Conservation (phyloP, 1,140 invertebrate genomes). For the Calosoma granatense region DNA sequence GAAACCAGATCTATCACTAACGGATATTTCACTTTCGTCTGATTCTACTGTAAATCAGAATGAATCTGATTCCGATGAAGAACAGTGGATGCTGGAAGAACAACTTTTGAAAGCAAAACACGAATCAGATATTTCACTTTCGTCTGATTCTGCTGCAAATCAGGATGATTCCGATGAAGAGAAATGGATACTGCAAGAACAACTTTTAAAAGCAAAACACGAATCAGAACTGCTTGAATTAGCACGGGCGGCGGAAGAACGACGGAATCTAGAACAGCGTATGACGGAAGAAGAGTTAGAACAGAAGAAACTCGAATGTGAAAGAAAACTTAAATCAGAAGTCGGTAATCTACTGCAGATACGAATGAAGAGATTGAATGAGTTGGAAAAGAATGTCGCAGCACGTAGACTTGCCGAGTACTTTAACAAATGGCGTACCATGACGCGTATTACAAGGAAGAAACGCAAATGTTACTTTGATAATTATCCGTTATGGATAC, state of each 20-base stretch:
- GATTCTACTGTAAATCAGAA: too few relatives aligned
- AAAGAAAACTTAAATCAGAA: conserved; percentile 19
- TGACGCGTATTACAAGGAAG: conserved; percentile 22
- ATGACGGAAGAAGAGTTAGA: conserved; percentile 13
- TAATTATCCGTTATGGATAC: conserved; percentile 48
- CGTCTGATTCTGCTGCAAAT: too few relatives aligned
- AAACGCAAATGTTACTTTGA: conserved; percentile 40
- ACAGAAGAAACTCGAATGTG: conserved; percentile 16
- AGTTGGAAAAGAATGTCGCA: conserved; percentile 37
- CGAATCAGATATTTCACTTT: too few relatives aligned
- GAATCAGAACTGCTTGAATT: too few relatives aligned
- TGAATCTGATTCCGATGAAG: too few relatives aligned
- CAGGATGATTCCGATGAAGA: too few relatives aligned
- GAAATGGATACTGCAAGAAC: neutral
- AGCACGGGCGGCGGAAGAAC: conserved; percentile 6
- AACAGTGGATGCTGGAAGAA: too few relatives aligned
- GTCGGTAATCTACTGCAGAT: conserved; percentile 31
- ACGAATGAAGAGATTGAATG: conserved; percentile 36
- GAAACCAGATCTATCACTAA: too few relatives aligned
- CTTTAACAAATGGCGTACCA: neutral
- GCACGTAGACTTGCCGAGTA: too few relatives aligned
- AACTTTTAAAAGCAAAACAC: too few relatives aligned
- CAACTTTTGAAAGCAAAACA: too few relatives aligned
- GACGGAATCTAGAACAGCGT: conserved; percentile 12
- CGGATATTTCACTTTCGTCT: too few relatives aligned